phyloP scores from a whole-genome alignment of 35 echinoderm and acorn worm species.

The Apostichopus californicus region DNA sequence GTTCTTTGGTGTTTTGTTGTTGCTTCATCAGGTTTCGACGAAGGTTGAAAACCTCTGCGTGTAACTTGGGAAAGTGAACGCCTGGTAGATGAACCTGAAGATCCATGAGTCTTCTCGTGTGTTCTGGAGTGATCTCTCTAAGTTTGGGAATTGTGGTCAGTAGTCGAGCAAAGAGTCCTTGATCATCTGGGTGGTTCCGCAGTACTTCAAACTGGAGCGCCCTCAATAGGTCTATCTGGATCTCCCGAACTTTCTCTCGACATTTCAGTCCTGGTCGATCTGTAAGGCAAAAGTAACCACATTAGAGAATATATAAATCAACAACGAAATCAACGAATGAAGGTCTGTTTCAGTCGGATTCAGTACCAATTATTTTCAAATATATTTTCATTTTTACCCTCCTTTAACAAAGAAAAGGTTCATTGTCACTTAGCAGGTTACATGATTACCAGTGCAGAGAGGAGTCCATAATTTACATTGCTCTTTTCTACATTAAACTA shows the following conservation, averaged over 20 bases:
- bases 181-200: conserved; percentile 84
- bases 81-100: conserved; percentile 84
- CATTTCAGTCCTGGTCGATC: conserved; percentile 95
- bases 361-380: too few relatives aligned
- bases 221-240: conserved; percentile 83
- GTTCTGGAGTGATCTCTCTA: conserved; percentile 92
- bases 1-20: conserved; percentile 8
- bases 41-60: conserved; percentile 98
- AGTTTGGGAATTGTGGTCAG: conserved; percentile 97
- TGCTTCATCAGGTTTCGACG: conserved; percentile 16
- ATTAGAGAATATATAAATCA: too few relatives aligned
- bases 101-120: conserved; percentile 93
- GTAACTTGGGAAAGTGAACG: conserved; percentile 81
- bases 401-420: not conserved
- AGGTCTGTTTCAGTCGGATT: too few relatives aligned
- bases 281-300: not conserved
- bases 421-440: conserved; percentile 73
- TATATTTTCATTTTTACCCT: too few relatives aligned
- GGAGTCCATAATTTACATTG: conserved; percentile 48
- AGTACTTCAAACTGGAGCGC: conserved; percentile 81
- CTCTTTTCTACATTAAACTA: too few relatives aligned
- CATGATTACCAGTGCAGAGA: conserved; percentile 93
- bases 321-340: too few relatives aligned
- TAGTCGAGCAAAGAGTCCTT: conserved; percentile 84
- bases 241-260: conserved; percentile 67